Base-by-base conservation (phyloP, 1,140 invertebrate genomes). In the Goniozus legneri region DNA sequence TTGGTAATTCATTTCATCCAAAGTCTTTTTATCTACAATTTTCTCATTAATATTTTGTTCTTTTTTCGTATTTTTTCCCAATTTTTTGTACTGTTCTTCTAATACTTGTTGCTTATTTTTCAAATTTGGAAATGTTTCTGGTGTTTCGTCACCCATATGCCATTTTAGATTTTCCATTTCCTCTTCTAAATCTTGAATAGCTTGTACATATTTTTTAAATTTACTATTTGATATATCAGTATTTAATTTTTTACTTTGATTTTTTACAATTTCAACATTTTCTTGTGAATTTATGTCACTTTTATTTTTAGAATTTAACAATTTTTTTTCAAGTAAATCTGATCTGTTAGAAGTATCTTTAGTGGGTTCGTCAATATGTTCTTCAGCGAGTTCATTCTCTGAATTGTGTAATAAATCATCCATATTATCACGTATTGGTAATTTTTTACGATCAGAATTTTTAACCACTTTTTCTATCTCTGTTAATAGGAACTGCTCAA, bases 401-500 rank as follows among this genome's bases (percentile, higher is more conserved):
- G 36, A 22, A 39, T n/a, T n/a, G n/a, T n/a, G n/a, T n/a, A n/a
- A n/a, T n/a, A 34, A 39, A 30, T 48, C 44, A 19, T 24, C 38
- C 14, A 24, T 33, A 20, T 57, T 41, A 42, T 52, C 19, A 22
- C 46, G 44, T n/a, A 47, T 55, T 40, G 24, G 35, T n/a, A 55
- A 34, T 12, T n/a, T 40, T 31, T 50, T 40, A 38, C 47, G 38
- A 19, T 58, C 45, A 8, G 43, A 38, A 41, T 48, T 50, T 36
- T 62, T 51, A 1, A 52, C 33, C 14, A 45, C 47, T 44, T 56
- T 60, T 21, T 62, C 52, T 36, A 65, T 52, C 50, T 66, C 56
- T 8, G 54, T 52, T 21, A 64, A 39, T 51, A 62, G 50, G 33
- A 68, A 56, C 27, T 61, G 50, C 40, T 64, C 53, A 10, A 61